Evolutionary conservation across 2,797 vertebrate species (phyloP), one percentile per base, ranked within the genome.

Genomic region (Sebastolobus altivelis): DNA sequence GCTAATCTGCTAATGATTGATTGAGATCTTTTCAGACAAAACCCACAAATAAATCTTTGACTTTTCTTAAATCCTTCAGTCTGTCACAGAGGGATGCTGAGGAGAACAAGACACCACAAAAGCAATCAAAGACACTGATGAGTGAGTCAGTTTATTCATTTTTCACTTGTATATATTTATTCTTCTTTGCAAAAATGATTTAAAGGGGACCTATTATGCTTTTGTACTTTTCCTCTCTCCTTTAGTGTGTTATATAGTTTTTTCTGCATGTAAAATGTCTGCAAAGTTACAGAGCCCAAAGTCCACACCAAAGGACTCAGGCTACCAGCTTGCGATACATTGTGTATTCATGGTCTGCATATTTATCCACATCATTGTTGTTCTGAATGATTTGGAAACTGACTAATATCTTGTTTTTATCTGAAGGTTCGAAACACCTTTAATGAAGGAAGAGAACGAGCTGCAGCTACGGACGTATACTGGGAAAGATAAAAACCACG

Each of bases 401-500:
- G 58, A 60, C 14, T 20, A 2, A 31, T 35, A 35, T 35, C 33
- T 35, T 8, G 33, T 35, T 35, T 8, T 40, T 14, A 40, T 40
- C 12, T 40, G 38, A 40, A 40, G 38, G 38, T 0, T 0, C 12
- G 13, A 5, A 40, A 40, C 12, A 14, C 38, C 38, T 40, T 40
- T 40, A 13, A 40, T 0, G 38, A 40, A 5, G 0, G 8, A 40
- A 40, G 12, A 2, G 38, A 40, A 13, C 38, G 12, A 14, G 38
- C 38, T 40, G 38, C 38, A 3, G 4, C 12, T 0, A 40, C 35
- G 0, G 35, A 3, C 9, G 35, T 3, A 8, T 10, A 10, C 35
- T 37, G 35, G 1, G 33, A 1, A 40, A 0, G 4, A 14, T n/a
- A n/a, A n/a, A 14, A 14, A 40, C 1, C 1, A 38, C 11, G 3